Conservation (phyloP, 1,140 invertebrate species). For the Eriosoma lanigerum region DNA sequence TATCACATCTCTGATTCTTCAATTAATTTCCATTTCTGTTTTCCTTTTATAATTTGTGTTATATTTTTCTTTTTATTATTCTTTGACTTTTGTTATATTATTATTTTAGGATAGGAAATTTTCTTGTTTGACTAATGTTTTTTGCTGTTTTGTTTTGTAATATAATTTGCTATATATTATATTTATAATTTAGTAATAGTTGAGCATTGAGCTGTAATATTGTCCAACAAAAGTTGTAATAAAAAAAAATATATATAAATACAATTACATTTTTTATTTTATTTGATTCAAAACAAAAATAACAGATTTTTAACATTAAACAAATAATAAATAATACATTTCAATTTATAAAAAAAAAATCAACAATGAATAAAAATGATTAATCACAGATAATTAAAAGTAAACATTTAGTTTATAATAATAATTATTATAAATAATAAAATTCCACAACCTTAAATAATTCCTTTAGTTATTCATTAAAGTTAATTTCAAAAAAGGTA, state of each 20-base stretch:
- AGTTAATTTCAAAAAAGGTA: no score
- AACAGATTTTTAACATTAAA: background rate
- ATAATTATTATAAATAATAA: constrained; percentile 15
- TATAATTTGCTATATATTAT: background rate
- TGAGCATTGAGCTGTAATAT: no score
- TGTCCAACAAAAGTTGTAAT: no score
- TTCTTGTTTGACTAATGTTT: no score
- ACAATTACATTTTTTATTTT: background rate
- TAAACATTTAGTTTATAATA: background rate
- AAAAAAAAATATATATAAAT: background rate
- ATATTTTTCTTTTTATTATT: no score
- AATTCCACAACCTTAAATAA: background rate
- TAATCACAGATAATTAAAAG: background rate
- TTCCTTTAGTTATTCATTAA: no score
- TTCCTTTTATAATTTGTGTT: no score
- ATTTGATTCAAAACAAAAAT: background rate
- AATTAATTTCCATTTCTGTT: no score
- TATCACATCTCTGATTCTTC: no score
- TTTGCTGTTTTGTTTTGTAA: background rate
- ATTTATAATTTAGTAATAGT: no score
- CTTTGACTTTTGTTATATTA: no score
- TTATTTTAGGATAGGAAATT: no score
- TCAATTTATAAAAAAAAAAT: background rate
- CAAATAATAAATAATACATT: background rate
- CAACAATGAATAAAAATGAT: background rate